Evolutionary conservation across 1,140 invertebrate genomes (phyloP), one percentile per base, ranked within the genome.

Genomic region (Belonocnema kinseyi): DNA sequence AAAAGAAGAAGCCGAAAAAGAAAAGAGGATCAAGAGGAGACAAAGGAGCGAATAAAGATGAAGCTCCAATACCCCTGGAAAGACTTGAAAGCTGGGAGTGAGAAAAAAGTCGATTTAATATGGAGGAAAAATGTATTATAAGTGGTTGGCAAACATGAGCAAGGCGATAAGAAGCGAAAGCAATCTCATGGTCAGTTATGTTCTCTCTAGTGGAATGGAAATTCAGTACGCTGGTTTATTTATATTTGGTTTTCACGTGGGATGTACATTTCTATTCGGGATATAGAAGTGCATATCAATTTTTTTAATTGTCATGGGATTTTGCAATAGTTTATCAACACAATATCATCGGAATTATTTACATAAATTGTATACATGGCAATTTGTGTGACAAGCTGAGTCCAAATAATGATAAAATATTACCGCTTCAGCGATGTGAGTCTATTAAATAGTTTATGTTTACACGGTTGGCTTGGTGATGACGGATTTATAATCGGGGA

Each of bases 221-320:
- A 26, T 58, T 1, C 26, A 58, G 56, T 58, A 11, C 21, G 19
- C 19, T 17, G n/a, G 56, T 58, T 58, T 58, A 21, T 58, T 12
- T 58, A 21, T 19, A 58, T 21, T 58, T 21, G 26, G 10, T 58
- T 58, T 58, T 58, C 21, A 58, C 56, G 56, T 58, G 56, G 19
- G 56, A 58, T 19, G 56, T 58, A 21, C 33, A 21, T 58, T 58
- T 26, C 12, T 21, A 21, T 13, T 12, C 56, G 2, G 19, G 16
- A 17, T 54, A 17, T 14, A 54, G 53, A 54, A 54, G 56, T 26
- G 11, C 19, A 33, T 58, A 12, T 26, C 2, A 26, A 58, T 58
- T 12, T 26, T 58, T 19, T 1, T 21, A 58, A 58, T 33, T 21
- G 26, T 21, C 8, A 58, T 21, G 11, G 5, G 56, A 58, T 58